phyloP scores from a whole-genome alignment of 2,113 vertebrate genomes.

The Sorex araneus region DNA sequence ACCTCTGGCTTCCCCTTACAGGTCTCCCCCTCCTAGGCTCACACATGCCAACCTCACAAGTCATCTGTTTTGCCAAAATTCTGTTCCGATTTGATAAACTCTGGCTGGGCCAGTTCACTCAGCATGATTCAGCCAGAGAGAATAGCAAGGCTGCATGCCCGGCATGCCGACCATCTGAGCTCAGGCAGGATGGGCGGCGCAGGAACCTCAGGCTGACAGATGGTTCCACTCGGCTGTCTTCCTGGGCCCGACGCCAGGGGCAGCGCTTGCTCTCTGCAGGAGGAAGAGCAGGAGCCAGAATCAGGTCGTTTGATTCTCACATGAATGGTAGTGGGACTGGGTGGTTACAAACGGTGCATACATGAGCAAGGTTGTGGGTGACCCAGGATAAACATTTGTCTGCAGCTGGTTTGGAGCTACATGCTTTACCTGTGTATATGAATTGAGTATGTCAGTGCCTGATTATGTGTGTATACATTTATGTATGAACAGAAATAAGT shows the following conservation, averaged over 20 bases:
- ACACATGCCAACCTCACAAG: conserved; percentile 79
- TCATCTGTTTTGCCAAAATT: conserved; percentile 85
- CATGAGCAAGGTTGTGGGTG: not conserved
- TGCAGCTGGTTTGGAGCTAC: not conserved
- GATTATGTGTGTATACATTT: not conserved
- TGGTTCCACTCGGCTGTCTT: conserved; percentile 77
- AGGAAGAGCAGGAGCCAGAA: not conserved
- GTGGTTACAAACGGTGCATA: not conserved
- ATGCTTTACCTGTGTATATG: not conserved
- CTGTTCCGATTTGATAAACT: conserved; percentile 83
- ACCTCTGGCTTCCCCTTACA: not conserved
- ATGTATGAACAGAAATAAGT: not conserved
- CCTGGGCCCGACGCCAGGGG: conserved; percentile 63
- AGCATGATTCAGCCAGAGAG: conserved; percentile 82
- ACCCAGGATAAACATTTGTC: not conserved
- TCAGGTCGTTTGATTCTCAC: conserved; percentile 35
- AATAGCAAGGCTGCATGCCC: conserved; percentile 75
- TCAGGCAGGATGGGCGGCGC: conserved; percentile 79
- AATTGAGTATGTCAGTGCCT: not conserved
- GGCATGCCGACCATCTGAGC: conserved; percentile 78
- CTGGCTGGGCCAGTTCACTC: conserved; percentile 77
- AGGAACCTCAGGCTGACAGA: conserved; percentile 79
- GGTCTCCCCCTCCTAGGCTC: conserved; percentile 67
- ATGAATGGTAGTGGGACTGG: not conserved
- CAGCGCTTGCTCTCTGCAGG: not conserved